Evolutionary conservation across 2,113 vertebrate genomes (phyloP).

Genomic region (Acanthochromis polyacanthus): DNA sequence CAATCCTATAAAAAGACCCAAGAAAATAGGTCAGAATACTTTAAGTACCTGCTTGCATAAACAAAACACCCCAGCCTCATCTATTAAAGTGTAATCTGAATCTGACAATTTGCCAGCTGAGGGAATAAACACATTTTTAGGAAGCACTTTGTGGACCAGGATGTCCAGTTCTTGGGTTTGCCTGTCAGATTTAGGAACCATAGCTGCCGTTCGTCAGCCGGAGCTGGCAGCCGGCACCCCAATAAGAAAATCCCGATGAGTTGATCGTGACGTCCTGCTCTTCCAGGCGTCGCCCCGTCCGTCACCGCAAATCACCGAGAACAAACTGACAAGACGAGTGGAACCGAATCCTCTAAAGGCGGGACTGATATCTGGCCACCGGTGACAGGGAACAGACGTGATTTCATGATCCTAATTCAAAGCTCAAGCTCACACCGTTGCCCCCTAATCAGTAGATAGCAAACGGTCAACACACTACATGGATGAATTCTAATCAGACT

Average conservation of each 20-base stretch:
- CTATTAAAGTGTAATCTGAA: neutral
- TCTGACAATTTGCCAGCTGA: neutral
- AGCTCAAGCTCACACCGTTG: constrained; percentile 39
- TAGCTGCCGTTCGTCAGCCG: constrained; percentile 41
- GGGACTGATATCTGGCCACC: constrained; percentile 6
- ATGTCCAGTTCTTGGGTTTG: constrained; percentile 41
- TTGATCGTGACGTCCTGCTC: constrained; percentile 49
- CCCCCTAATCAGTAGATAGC: constrained; percentile 32
- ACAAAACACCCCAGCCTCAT: neutral
- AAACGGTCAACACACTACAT: constrained; percentile 46
- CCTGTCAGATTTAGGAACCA: constrained; percentile 45
- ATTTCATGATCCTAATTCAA: constrained; percentile 34
- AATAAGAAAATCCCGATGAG: constrained; percentile 58
- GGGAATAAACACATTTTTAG: constrained; percentile 9
- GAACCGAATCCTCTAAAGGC: constrained; percentile 24
- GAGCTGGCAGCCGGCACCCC: constrained; percentile 43
- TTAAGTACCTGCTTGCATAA: neutral
- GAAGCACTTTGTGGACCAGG: constrained; percentile 31
- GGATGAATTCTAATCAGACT: constrained; percentile 61
- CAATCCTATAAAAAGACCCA: neutral
- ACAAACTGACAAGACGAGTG: constrained; percentile 41
- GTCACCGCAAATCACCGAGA: constrained; percentile 54
- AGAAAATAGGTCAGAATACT: neutral
- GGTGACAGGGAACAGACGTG: neutral
- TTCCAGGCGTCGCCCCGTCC: constrained; percentile 51